These are phyloP conservation scores for Oncorhynchus mykiss DNA, from an alignment of 2,113 vertebrate species.

Conservation along the genomic window DNA sequence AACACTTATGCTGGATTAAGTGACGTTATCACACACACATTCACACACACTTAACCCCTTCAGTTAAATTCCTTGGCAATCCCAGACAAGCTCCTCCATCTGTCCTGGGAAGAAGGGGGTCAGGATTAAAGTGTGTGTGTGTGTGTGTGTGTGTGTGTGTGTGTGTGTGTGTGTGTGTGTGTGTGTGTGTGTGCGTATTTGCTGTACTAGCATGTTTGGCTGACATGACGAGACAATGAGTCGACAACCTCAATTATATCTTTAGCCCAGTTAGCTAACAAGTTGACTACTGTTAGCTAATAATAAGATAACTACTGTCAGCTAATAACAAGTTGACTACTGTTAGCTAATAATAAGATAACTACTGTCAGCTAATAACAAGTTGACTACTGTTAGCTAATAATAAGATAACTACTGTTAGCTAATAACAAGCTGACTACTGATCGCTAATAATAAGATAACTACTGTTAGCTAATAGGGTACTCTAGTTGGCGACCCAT, in stretches of 20 bases:
- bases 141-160: background rate
- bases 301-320: too few species aligned
- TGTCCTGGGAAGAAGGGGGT: slow-evolving; percentile 36
- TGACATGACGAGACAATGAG: background rate
- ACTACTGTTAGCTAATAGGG: too few species aligned
- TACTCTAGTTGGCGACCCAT: too few species aligned
- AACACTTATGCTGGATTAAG: too few species aligned
- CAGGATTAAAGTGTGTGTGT: background rate
- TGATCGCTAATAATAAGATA: too few species aligned
- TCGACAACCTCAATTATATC: background rate
- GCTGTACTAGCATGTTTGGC: background rate
- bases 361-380: too few species aligned
- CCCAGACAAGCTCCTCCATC: slow-evolving; percentile 57
- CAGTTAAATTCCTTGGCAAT: slow-evolving; percentile 51
- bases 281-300: too few species aligned
- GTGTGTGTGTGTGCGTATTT: background rate
- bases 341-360: too few species aligned
- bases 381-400: too few species aligned
- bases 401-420: too few species aligned
- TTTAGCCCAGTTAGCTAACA: background rate
- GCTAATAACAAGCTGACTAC: too few species aligned
- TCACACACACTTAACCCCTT: slow-evolving; percentile 50
- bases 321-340: too few species aligned
- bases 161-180: background rate
- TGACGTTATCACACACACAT: background rate